A percentile compares a stretch with the other conserved stretches of the same genome.
These are phyloP conservation scores for Callyntrura sp. DNA, from an alignment of 2,888 invertebrate species.

Conservation along the genomic window DNA sequence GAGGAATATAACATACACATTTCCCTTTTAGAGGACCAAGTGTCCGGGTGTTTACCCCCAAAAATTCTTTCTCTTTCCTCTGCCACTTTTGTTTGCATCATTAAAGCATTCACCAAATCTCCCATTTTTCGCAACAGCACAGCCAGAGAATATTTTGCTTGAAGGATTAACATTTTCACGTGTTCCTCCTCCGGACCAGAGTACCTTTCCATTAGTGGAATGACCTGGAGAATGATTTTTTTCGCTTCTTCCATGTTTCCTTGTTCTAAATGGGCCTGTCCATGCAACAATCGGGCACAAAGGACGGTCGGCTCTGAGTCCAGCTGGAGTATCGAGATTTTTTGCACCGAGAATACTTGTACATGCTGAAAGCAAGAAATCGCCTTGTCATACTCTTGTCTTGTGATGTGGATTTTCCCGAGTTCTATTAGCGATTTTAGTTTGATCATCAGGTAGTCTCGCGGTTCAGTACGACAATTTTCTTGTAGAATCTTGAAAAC, in stretches of 20 bases:
- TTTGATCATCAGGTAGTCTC: conserved; percentile 45
- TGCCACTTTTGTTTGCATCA: conserved; percentile 55
- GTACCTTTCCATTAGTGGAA: conserved; percentile 49
- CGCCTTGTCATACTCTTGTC: conserved; percentile 58
- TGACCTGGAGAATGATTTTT: conserved; percentile 56
- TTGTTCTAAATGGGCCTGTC: conserved; percentile 32
- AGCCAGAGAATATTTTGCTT: conserved; percentile 56
- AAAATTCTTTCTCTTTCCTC: conserved; percentile 49
- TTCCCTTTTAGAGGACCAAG: conserved; percentile 55
- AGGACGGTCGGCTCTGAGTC: conserved; percentile 61
- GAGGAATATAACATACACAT: conserved; percentile 49
- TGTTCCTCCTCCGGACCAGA: conserved; percentile 5
- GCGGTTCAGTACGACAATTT: conserved; percentile 37
- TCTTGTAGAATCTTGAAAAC: conserved; percentile 50
- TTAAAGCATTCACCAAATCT: conserved; percentile 63
- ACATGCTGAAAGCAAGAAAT: conserved; percentile 65
- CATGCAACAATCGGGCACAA: conserved; percentile 40
- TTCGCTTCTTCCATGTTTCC: conserved; percentile 52
- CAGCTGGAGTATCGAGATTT: conserved; percentile 43
- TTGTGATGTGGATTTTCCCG: conserved; percentile 28
- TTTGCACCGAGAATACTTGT: conserved; percentile 61
- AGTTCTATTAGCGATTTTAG: conserved; percentile 59
- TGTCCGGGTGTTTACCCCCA: conserved; percentile 60
- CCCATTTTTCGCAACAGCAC: conserved; percentile 43
- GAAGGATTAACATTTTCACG: background rate